phyloP scores from a whole-genome alignment of 2,797 vertebrate genomes.

The Balearica regulorum region DNA sequence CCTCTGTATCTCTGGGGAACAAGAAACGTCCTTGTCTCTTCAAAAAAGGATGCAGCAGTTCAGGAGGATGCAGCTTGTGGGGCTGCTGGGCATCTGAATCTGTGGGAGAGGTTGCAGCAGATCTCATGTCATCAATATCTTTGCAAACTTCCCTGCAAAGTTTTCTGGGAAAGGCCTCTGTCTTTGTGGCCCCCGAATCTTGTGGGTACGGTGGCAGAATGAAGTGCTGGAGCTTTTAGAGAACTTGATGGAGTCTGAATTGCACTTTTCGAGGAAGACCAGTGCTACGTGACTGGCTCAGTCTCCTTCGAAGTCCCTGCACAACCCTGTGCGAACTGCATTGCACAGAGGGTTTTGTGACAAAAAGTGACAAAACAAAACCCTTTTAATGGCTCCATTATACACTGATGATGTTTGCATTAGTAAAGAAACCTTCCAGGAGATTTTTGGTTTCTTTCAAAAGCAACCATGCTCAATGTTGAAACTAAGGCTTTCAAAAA shows the following conservation, averaged over 20 bases:
- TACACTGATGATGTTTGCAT: neutral
- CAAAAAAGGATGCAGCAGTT: neutral
- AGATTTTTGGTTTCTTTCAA: neutral
- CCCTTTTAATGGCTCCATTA: neutral
- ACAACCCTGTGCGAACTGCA: neutral
- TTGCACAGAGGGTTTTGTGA: neutral
- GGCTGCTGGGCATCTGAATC: neutral
- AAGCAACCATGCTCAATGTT: neutral
- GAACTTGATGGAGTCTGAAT: neutral
- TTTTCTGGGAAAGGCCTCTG: neutral
- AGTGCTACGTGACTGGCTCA: neutral
- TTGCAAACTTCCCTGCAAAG: neutral
- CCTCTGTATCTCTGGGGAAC: neutral
- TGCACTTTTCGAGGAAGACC: neutral
- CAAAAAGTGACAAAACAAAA: neutral
- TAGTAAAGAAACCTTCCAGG: neutral
- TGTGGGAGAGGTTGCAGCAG: neutral
- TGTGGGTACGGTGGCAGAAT: neutral
- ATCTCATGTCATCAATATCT: fast-evolving
- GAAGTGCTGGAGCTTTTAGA: neutral
- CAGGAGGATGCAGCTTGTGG: neutral
- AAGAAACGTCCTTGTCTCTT: neutral
- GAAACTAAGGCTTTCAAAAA: neutral
- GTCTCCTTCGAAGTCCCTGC: neutral
- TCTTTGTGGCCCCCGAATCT: neutral